These are phyloP conservation scores for Nyctalus aviator DNA, from an alignment of 2,797 vertebrate genomes.

Conservation along the genomic window DNA sequence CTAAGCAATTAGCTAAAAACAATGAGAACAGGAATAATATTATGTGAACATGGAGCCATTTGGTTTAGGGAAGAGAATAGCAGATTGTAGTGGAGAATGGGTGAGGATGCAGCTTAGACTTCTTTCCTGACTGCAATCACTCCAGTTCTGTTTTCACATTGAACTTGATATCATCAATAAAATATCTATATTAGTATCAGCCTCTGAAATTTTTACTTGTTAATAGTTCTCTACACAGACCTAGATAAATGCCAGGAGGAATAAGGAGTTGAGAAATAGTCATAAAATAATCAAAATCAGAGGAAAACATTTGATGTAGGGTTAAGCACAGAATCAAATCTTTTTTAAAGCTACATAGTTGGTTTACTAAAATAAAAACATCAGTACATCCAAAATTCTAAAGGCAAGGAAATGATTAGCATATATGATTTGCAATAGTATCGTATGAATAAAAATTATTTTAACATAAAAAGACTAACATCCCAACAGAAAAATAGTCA, in stretches of 20 bases:
- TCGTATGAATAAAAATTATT: conserved; percentile 7
- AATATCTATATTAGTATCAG: not conserved
- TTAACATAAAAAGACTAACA: conserved; percentile 24
- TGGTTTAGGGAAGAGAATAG: not conserved
- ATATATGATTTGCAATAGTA: not conserved
- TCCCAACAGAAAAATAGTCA: not conserved
- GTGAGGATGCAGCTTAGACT: not conserved
- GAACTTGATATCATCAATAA: not conserved
- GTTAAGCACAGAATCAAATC: conserved; percentile 1
- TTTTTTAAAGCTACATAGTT: not conserved
- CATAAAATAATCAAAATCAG: conserved; percentile 47
- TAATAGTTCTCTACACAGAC: not conserved
- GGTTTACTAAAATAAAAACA: not conserved
- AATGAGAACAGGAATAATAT: conserved; percentile 15
- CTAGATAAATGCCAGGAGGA: not conserved
- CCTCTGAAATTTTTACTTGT: not conserved
- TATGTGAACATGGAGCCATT: not conserved
- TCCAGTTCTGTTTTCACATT: conserved; percentile 30
- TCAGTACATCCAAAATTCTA: not conserved
- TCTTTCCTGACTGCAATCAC: conserved; percentile 15
- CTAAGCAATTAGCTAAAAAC: conserved; percentile 24
- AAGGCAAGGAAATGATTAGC: not conserved
- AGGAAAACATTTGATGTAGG: not conserved
- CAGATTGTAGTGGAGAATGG: not conserved
- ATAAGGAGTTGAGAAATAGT: conserved; percentile 25